Evolutionary conservation across 2,797 vertebrate genomes (phyloP), one percentile per base, ranked within the genome.

Genomic region (Crocidura indochinensis): DNA sequence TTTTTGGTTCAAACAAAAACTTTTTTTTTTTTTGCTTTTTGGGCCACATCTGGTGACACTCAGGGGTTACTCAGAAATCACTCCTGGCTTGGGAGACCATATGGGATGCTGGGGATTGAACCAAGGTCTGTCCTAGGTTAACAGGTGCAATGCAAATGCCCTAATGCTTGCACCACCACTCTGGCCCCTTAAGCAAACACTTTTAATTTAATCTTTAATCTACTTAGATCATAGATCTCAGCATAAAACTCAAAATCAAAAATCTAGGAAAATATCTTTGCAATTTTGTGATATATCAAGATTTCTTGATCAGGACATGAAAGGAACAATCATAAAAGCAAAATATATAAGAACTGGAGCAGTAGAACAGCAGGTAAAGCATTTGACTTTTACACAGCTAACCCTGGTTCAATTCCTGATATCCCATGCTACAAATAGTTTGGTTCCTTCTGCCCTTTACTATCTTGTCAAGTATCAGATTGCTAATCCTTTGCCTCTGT

Each of bases 321-420:
- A 64, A 93, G 51, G 31, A 53, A 51, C 74, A 88, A 82, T 24
- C n/a, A 82, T 81, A 75, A 90, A 84, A 84, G 12, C 87, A 73
- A 44, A 74, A 14, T 12, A 53, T 17, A 53, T 53, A 53, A 53
- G 17, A 14, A 46, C 69, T 38, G 38, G 38, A 38, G 38, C 38
- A 38, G 38, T 38, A 38, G 38, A 38, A 38, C 38, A 38, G 38
- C 38, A 38, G 38, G 38, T 38, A 38, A 5, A 5, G 38, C 38
- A 38, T 38, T 38, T 38, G 38, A 38, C 38, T 38, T 38, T 38
- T 38, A 38, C 38, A 38, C 38, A 38, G 38, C 38, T 38, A 38
- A 38, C 38, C 38, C 38, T 38, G 38, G 38, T 38, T 38, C 38
- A 38, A 38, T 38, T 38, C 38, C 38, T 38, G 38, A 38, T 38